Evolutionary conservation across 2,888 invertebrate genomes (phyloP).

Genomic region (Ochropacha duplaris): DNA sequence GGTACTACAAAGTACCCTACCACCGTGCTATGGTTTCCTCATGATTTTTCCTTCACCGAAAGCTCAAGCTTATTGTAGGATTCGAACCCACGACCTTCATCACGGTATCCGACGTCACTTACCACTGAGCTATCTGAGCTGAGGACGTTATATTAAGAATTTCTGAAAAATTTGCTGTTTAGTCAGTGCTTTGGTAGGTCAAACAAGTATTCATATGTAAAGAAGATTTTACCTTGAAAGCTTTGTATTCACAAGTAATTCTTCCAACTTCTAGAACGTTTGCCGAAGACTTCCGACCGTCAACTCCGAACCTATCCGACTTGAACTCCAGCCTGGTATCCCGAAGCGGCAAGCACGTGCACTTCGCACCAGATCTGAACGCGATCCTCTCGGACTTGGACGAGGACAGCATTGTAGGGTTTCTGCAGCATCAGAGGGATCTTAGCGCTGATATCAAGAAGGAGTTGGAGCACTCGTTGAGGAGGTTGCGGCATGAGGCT

Average conservation of each 20-base stretch:
- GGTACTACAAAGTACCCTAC: no score
- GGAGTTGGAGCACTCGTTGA: conserved; percentile 87
- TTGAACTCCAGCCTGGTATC: conserved; percentile 51
- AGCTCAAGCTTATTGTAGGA: no score
- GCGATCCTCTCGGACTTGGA: conserved; percentile 84
- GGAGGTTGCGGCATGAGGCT: conserved; percentile 86
- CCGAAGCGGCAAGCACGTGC: conserved; percentile 80
- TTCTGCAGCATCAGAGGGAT: conserved; percentile 78
- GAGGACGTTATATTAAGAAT: no score
- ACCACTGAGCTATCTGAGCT: no score
- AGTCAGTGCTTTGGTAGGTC: no score
- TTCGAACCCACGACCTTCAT: no score
- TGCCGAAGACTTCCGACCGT: conserved; percentile 48
- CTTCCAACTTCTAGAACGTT: conserved; percentile 30
- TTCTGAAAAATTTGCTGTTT: no score
- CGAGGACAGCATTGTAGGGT: conserved; percentile 81
- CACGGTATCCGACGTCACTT: no score
- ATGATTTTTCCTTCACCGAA: no score
- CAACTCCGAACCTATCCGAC: conserved; percentile 44
- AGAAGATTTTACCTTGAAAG: no score
- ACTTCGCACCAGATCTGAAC: conserved; percentile 87
- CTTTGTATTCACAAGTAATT: background rate
- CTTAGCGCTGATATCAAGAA: conserved; percentile 83
- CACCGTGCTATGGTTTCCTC: no score
- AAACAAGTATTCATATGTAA: no score